phyloP scores from a whole-genome alignment of 2,113 vertebrate genomes.

The Laterallus jamaicensis region DNA sequence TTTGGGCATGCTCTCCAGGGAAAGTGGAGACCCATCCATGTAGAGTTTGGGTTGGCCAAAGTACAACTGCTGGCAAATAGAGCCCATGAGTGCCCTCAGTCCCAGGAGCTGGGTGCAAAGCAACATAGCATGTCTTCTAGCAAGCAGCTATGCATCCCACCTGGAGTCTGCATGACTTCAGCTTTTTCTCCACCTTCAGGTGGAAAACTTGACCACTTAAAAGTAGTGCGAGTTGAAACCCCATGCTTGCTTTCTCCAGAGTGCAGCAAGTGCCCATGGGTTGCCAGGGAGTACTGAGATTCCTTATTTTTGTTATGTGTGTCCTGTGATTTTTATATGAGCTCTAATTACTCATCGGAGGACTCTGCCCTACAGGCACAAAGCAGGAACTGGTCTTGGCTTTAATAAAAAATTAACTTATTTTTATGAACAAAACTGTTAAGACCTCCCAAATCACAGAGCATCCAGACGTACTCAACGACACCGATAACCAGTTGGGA shows the following conservation, averaged over 20 bases:
- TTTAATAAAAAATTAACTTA: conserved; percentile 35
- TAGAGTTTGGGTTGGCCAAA: neutral
- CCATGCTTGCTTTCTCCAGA: neutral
- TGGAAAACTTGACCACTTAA: neutral
- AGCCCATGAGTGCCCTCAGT: neutral
- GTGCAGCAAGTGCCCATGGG: neutral
- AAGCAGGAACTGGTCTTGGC: neutral
- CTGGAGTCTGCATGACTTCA: neutral
- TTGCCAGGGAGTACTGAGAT: neutral
- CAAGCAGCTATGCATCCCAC: neutral
- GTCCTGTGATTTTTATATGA: conserved; percentile 1
- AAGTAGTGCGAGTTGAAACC: neutral
- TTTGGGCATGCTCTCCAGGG: neutral
- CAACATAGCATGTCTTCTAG: neutral
- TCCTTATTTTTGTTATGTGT: neutral
- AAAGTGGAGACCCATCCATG: accelerated
- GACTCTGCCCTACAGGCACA: neutral
- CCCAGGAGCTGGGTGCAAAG: neutral
- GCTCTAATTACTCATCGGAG: neutral
- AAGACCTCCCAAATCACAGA: neutral
- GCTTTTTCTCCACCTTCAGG: neutral
- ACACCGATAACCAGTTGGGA: neutral
- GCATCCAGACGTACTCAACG: neutral
- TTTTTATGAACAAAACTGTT: conserved; percentile 1
- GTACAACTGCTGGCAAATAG: neutral